Percentiles rank a stretch among this genome's conserved stretches.
These are phyloP conservation scores for Brachylomia viminalis DNA, from an alignment of 2,888 invertebrate species.

Conservation along the genomic window DNA sequence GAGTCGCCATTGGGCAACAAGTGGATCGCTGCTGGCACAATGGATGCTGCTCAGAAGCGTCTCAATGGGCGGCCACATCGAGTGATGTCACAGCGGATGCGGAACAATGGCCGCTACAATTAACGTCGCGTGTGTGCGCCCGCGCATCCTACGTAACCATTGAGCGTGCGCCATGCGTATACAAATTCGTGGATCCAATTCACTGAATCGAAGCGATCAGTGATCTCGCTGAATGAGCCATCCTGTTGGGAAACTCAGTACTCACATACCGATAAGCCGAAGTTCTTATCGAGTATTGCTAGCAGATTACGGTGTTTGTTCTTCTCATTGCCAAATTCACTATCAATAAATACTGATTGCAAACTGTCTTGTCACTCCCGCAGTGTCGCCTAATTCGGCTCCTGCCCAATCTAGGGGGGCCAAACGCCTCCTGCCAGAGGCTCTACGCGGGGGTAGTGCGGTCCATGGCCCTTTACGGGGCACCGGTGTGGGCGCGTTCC, in stretches of 20 bases:
- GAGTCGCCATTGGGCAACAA: constrained; percentile 75
- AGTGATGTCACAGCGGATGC: constrained; percentile 83
- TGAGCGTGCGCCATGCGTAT: constrained; percentile 32
- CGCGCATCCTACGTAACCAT: constrained; percentile 61
- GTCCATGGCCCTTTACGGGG: too few species aligned
- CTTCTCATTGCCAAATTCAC: constrained; percentile 25
- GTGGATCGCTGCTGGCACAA: constrained; percentile 77
- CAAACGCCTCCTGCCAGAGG: too few species aligned
- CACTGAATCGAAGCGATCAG: constrained; percentile 29
- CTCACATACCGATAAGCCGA: neutral
- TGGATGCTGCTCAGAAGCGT: constrained; percentile 75
- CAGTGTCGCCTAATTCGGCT: too few species aligned
- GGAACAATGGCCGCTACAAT: constrained; percentile 81
- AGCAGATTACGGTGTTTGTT: constrained; percentile 21
- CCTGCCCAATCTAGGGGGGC: too few species aligned
- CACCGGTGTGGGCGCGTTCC: too few species aligned
- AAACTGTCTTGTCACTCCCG: neutral
- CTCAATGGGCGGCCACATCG: constrained; percentile 68
- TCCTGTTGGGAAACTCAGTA: neutral
- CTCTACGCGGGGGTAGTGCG: too few species aligned
- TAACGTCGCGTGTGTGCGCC: constrained; percentile 69
- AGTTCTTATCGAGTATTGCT: neutral
- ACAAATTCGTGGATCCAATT: constrained; percentile 37
- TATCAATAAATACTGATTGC: constrained; percentile 4
- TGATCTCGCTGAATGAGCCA: constrained; percentile 12